Evolutionary conservation across 2,113 vertebrate species (phyloP), one percentile per base, ranked within the genome.

Genomic region (Siphamia tubifer): DNA sequence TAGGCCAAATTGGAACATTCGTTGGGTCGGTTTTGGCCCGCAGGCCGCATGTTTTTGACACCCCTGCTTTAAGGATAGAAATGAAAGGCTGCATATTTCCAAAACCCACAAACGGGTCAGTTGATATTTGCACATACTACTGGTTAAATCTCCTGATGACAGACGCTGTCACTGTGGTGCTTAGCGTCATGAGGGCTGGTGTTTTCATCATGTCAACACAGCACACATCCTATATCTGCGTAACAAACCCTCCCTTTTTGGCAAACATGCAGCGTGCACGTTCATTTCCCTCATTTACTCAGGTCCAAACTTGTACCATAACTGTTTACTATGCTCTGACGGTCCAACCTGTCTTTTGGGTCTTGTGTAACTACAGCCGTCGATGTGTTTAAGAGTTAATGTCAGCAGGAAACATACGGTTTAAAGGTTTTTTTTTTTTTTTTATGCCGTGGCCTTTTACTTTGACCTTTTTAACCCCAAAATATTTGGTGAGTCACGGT

Each of bases 241-340:
- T 53, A 43, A 15, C 25, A 51, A 34, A 44, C 20, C 39, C 23
- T 34, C 28, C 57, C 67, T 66, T 74, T 64, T 70, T 63, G 61
- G 63, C 75, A 85, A 79, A 83, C 69, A 67, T 1, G 3, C 6
- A 20, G 48, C 16, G 10, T 20, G 48, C 56, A 42, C 43, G 70
- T 45, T 6, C 20, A 35, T 76, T 60, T 39, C 6, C 10, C 16
- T 36, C 2, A n/a, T 3, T 40, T 24, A 62, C 40, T 66, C 81
- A 81, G 55, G 79, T 58, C 69, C 54, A 58, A 68, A 44, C 86
- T 79, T 74, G 81, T 24, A 32, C 1, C 21, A 44, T 48, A 56
- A 65, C 30, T 57, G 23, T 65, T 67, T 3, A 0, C 7, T 23
- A 28, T 3, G 4, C 38, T 56, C 12, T 8, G 20, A 63, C 27